Evolutionary conservation across 2,888 invertebrate genomes (phyloP), one percentile per base, ranked within the genome.

Genomic region (Drosophila melanosoma): DNA sequence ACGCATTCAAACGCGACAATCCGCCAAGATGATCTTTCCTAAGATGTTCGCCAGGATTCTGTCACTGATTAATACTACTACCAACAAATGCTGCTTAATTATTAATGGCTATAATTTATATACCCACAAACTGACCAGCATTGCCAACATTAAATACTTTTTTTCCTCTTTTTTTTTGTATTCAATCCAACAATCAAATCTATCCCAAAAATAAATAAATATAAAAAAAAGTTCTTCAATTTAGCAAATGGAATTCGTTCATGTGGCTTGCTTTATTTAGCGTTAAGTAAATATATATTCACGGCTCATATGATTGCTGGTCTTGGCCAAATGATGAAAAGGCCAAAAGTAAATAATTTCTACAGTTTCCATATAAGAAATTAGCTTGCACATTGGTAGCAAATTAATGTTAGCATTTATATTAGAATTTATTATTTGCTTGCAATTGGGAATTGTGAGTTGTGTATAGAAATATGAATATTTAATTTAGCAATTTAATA

Each of bases 211-310:
- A 23, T 1, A 12, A 45, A 51, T 26, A 61, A 33, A 38, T 33
- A 33, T 23, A 23, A 45, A 17, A 45, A 17, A 62, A 62, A 3
- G 20, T 42, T 42, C 10, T 17, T 57, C 20, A 57, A 42, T 57
- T 57, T 42, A 32, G 20, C 48, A 49, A 59, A 59, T 59, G 26
- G 26, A 49, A 59, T 48, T 40, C 20, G 15, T 42, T 58, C 32
- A 58, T 58, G 17, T 48, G 26, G 17, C n/a, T 35, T 59, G 48
- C 6, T 59, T 59, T 57, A 42, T 42, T 32, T 42, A 42, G 42
- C 57, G 40, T 57, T 57, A 32, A 42, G 20, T 32, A 57, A 42
- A 57, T 57, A 23, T 26, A 12, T 38, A 7, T 42, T 57, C 40
- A 40, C 20, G 40, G 20, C 57, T 40, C 40, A 57, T 57, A 5